phyloP scores from a whole-genome alignment of 2,113 vertebrate species.

The Nothoprocta perdicaria region DNA sequence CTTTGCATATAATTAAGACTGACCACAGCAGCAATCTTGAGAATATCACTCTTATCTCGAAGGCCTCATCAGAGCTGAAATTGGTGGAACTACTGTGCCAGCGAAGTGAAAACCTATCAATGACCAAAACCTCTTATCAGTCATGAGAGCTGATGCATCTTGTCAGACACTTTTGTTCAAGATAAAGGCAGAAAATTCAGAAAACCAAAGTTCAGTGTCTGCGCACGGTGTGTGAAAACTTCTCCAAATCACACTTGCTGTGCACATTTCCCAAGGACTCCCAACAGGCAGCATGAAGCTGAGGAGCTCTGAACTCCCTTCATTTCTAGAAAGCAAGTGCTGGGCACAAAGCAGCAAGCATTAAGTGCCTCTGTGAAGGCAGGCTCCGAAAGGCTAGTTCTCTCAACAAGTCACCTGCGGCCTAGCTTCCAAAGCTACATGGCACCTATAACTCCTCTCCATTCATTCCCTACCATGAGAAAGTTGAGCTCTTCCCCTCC shows the following conservation, averaged over 20 bases:
- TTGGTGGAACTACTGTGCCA: not conserved
- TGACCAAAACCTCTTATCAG: not conserved
- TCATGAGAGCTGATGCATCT: not conserved
- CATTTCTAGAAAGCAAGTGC: not conserved
- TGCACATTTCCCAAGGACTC: not conserved
- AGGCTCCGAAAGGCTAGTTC: not conserved
- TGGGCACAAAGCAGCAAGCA: not conserved
- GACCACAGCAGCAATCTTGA: not conserved
- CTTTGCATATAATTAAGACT: not conserved
- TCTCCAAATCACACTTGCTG: not conserved
- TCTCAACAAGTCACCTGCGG: not conserved
- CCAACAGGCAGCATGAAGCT: not conserved
- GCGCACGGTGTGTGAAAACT: not conserved
- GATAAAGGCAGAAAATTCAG: not conserved
- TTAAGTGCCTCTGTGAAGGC: not conserved
- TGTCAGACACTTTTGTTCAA: not conserved
- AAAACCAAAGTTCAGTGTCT: not conserved
- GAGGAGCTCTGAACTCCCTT: not conserved
- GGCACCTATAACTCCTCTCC: not conserved
- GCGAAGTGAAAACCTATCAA: not conserved
- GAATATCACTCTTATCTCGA: not conserved
- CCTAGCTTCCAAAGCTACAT: not conserved
- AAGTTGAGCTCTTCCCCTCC: not conserved
- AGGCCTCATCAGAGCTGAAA: not conserved
- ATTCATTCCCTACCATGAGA: not conserved